Conservation (phyloP, 2,113 vertebrate genomes). For the Saguinus imperator region DNA sequence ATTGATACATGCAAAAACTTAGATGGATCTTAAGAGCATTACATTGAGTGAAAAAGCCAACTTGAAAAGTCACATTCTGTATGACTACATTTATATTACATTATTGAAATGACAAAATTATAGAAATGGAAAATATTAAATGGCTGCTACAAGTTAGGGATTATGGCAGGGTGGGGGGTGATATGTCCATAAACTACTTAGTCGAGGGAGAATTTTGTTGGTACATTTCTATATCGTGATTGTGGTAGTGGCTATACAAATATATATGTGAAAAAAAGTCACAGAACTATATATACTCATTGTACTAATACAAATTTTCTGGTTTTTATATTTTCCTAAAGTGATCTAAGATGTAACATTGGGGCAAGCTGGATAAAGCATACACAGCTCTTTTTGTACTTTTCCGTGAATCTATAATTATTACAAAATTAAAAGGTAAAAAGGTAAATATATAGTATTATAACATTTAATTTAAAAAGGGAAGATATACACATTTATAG, state of each 20-base stretch:
- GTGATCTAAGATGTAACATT: not conserved
- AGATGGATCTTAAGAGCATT: not conserved
- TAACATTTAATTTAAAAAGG: not conserved
- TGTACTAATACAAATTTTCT: not conserved
- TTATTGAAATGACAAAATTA: not conserved
- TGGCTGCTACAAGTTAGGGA: not conserved
- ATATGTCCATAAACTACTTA: not conserved
- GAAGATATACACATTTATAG: not conserved
- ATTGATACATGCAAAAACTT: not conserved
- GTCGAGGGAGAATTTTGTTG: not conserved
- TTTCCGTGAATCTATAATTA: not conserved
- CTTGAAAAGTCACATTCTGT: not conserved
- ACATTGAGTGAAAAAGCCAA: not conserved
- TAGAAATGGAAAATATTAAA: not conserved
- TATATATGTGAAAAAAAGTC: not conserved
- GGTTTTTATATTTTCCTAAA: not conserved
- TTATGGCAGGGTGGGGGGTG: not conserved
- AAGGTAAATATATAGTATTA: not conserved
- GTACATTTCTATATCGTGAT: not conserved
- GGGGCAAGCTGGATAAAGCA: not conserved
- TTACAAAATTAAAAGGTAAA: slow-evolving; percentile 2
- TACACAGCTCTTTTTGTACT: not conserved
- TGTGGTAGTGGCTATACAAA: not conserved
- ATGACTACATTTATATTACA: not conserved
- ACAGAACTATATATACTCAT: not conserved